A percentile compares a stretch with the other conserved stretches of the same genome.
Conservation (phyloP, 2,797 vertebrate species). For the Saxicola maurus region DNA sequence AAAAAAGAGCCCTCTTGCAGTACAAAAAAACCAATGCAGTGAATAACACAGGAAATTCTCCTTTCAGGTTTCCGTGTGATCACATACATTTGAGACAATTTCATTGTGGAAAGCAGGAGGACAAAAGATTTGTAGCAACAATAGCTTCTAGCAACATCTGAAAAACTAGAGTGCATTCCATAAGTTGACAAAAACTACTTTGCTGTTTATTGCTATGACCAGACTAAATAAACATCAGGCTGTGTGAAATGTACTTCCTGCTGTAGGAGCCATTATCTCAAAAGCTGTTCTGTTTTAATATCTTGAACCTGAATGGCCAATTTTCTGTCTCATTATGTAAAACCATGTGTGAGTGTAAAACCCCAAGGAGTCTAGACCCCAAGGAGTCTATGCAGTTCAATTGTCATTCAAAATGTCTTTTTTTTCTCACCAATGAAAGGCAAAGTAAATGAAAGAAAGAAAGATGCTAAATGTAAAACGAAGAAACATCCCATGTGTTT, state of each 20-base stretch:
- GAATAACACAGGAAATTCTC: not conserved
- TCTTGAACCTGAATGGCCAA: not conserved
- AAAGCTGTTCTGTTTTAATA: not conserved
- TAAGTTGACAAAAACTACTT: not conserved
- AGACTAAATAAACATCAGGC: not conserved
- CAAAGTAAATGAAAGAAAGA: not conserved
- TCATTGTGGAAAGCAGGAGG: not conserved
- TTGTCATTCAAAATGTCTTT: not conserved
- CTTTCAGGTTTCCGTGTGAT: not conserved
- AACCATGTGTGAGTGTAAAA: not conserved
- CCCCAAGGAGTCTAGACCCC: not conserved
- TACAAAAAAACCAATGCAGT: not conserved
- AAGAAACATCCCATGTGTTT: not conserved
- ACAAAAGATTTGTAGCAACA: not conserved
- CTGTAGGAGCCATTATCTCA: not conserved
- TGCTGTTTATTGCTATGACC: not conserved
- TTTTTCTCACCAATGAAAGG: not conserved
- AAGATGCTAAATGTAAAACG: not conserved
- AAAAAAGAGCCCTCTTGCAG: not conserved
- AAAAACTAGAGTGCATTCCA: not conserved
- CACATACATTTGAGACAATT: not conserved
- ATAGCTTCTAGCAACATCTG: not conserved
- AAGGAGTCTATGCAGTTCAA: not conserved
- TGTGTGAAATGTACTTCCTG: not conserved
- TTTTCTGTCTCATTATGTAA: not conserved